Percentiles rank a stretch among this genome's conserved stretches.
phyloP scores from a whole-genome alignment of 2,888 invertebrate genomes.

The Volucella bombylans region DNA sequence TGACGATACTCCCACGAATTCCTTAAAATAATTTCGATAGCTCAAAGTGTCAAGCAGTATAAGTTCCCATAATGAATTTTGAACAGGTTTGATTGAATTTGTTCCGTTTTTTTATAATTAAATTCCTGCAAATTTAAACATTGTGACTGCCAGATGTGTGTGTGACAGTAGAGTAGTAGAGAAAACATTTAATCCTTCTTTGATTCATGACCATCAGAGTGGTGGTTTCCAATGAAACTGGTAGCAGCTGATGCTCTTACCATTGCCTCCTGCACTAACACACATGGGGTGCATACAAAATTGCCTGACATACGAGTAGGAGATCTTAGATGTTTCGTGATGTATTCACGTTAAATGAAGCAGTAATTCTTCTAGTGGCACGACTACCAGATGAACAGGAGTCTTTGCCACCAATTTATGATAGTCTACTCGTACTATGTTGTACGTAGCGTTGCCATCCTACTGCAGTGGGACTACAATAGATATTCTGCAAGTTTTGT shows the following conservation, averaged over 20 bases:
- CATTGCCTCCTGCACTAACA: neutral
- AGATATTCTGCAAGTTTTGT: too few relatives aligned
- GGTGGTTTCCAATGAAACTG: slow-evolving; percentile 57
- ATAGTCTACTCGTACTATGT: too few relatives aligned
- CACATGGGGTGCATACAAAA: slow-evolving; percentile 39
- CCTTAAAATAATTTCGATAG: too few relatives aligned
- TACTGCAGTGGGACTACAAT: too few relatives aligned
- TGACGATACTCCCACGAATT: too few relatives aligned
- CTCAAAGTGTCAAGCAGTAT: too few relatives aligned
- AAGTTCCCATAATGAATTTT: too few relatives aligned
- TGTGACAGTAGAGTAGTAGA: slow-evolving; percentile 16
- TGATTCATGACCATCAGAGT: slow-evolving; percentile 41
- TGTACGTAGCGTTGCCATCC: too few relatives aligned
- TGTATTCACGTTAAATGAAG: slow-evolving; percentile 11
- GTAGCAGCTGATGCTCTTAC: slow-evolving; percentile 13
- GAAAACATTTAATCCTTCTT: slow-evolving; percentile 56
- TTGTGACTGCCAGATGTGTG: slow-evolving; percentile 23
- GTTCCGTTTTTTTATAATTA: slow-evolving; percentile 21
- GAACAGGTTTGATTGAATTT: too few relatives aligned
- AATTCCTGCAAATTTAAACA: slow-evolving; percentile 30
- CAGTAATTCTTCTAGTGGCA: slow-evolving; percentile 4
- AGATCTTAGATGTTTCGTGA: slow-evolving; percentile 26
- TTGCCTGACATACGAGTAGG: slow-evolving; percentile 23
- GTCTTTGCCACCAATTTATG: neutral
- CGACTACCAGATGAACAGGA: slow-evolving; percentile 34